Base-by-base conservation (phyloP, 1,140 invertebrate species). In the Drosophila tani region DNA sequence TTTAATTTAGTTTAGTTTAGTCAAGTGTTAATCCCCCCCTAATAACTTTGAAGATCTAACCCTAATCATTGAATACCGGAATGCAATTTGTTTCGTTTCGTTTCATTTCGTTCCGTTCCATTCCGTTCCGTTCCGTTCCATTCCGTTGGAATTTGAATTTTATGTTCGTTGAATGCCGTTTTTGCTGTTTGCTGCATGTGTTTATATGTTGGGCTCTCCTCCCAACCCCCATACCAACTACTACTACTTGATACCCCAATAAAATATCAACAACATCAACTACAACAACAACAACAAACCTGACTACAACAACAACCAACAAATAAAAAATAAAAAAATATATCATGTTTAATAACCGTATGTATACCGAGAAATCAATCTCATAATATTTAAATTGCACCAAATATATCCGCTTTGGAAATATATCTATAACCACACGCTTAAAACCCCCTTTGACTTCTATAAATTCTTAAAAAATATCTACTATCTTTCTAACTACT, bases 161-260 rank as follows among this genome's bases (percentile, higher is more conserved):
- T 88, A 85, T 81, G 68, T 86, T 82, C 62, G 58, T 81, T 81
- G 83, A 83, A 74, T 88, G 81, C 76, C 68, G 81, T 82, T 82
- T 69, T 73, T 69, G 69, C 81, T 87, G 87, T 91, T 87, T 85
- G 84, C 88, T 91, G 88, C 88, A 91, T 91, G 88, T 84, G 82
- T 91, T 55, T 87, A 57, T 41, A 56, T 40, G 41, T 65, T 87
- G 51, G 51, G 51, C 47, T 76, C 27, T 6, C 6, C 27, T 24
- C 38, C 53, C 65, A 53, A 63, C 51, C 51, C 65, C 32, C 32
- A 35, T 35, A 35, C 32, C 62, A 67, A 66, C 50, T 46, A 57
- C 73, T 41, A 75, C 59, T 64, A 77, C 75, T 59, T 24, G 21
- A 24, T 24, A 79, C 77, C 45, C 47, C 45, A 38, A 75, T 38